Base-by-base conservation (phyloP, 2,113 vertebrate genomes). In the Symphodus melops region DNA sequence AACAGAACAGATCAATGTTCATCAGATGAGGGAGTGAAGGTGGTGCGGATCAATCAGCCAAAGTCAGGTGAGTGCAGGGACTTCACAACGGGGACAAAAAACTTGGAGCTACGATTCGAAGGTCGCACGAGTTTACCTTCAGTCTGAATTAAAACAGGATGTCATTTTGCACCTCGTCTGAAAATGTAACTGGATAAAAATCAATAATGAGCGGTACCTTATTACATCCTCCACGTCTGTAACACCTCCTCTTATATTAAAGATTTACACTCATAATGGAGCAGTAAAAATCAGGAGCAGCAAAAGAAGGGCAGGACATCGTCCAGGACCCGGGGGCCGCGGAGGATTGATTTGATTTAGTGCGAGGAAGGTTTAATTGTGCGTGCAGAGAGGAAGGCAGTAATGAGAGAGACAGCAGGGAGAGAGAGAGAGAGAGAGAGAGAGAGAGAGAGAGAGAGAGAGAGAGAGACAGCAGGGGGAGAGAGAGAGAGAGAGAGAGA, bases 1-100 rank as follows among this genome's bases (percentile, higher is more conserved):
- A 90, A 83, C 83, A 89, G 65, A 86, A 88, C 88, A 92, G 94
- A 97, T 97, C 94, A 89, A 95, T 97, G 91, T 92, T 90, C 93
- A 94, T 95, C 94, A 94, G 88, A 67, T 81, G 77, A 77, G 91
- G 72, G 77, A 82, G 84, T 58, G 75, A 55, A 81, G 52, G 85
- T 39, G 73, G 55, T 7, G 54, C 4, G 46, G 80, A 94, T 96
- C 94, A 93, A 95, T 95, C 93, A 77, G 59, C 74, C 58, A 7
- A 73, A 83, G 81, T 79, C 70, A 67, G 44, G 52, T 41, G 51
- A 71, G 60, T 0, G 33, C n/a, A 3, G n/a, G 49, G 69, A 70
- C 79, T 75, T 20, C 64, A 57, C 69, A 65, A 17, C 49, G 65
- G 16, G 28, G 46, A n/a, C n/a, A n/a, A 49, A 41, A 19, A 52